Evolutionary conservation across 2,888 invertebrate species (phyloP).

Genomic region (Dicyrtomina minuta): DNA sequence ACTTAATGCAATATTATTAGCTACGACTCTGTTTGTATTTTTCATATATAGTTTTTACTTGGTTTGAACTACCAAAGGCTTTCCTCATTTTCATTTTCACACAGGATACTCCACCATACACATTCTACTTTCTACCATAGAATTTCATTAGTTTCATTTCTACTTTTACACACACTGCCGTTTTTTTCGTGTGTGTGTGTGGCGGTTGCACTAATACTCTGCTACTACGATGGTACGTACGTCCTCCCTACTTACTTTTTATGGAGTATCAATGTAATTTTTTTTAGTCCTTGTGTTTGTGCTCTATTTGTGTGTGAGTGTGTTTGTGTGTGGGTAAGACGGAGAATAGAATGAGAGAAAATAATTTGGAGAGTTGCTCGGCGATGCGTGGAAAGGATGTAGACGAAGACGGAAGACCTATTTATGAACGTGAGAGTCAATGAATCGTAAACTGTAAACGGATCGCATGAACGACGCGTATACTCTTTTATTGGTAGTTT

Average conservation of each 20-base stretch:
- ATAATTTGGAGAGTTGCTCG: background rate
- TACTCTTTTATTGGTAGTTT: slow-evolving; percentile 11
- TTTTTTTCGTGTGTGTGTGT: slow-evolving; percentile 13
- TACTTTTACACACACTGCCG: too few species aligned
- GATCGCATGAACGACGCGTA: slow-evolving; percentile 23
- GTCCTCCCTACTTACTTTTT: background rate
- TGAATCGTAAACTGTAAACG: slow-evolving; percentile 25
- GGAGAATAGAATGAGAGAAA: slow-evolving; percentile 1
- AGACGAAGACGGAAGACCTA: slow-evolving; percentile 24
- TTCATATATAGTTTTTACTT: too few species aligned
- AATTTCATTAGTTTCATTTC: too few species aligned
- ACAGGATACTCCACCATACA: too few species aligned
- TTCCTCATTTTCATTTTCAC: too few species aligned
- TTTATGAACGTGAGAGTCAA: slow-evolving; percentile 25
- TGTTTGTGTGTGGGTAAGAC: background rate
- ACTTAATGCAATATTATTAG: too few species aligned
- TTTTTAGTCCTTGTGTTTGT: background rate
- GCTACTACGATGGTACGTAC: too few species aligned
- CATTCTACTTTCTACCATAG: too few species aligned
- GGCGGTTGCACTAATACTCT: too few species aligned
- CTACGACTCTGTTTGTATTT: too few species aligned
- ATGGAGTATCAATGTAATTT: slow-evolving; percentile 1
- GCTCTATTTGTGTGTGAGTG: background rate
- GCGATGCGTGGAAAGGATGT: slow-evolving; percentile 1
- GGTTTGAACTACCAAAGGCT: too few species aligned